Percentiles rank a stretch among this genome's conserved stretches.
phyloP scores from a whole-genome alignment of 2,113 vertebrate species.

The Tetrax tetrax region DNA sequence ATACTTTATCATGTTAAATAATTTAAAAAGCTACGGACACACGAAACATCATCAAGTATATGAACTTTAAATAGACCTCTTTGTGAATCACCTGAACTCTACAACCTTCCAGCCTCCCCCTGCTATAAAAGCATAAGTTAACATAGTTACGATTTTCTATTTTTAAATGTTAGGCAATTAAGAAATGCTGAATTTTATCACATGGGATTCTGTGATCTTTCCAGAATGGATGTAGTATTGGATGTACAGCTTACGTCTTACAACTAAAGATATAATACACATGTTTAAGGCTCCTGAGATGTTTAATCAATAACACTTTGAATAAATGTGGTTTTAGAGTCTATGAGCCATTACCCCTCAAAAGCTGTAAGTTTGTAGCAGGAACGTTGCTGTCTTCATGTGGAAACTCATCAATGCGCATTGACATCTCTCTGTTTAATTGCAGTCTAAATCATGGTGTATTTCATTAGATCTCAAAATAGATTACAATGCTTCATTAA shows the following conservation, averaged over 20 bases:
- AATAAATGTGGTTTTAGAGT: not conserved
- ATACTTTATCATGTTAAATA: not conserved
- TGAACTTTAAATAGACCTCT: not conserved
- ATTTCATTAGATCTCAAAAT: slow-evolving; percentile 70
- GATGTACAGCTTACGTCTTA: not conserved
- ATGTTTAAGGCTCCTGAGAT: not conserved
- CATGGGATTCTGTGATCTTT: not conserved
- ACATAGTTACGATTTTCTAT: not conserved
- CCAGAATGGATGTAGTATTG: not conserved
- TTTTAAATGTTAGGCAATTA: not conserved
- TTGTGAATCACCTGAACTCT: not conserved
- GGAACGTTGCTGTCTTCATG: not conserved
- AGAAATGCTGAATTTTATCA: not conserved
- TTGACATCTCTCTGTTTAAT: slow-evolving; percentile 63
- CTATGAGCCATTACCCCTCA: not conserved
- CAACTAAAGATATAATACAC: not conserved
- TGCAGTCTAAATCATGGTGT: slow-evolving; percentile 56
- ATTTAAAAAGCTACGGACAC: not conserved
- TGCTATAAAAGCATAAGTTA: not conserved
- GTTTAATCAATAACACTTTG: slow-evolving; percentile 17
- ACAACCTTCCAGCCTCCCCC: not conserved
- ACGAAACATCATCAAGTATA: not conserved
- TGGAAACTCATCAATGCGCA: slow-evolving; percentile 44
- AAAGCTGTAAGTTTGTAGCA: slow-evolving; percentile 5
- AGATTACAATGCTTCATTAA: slow-evolving; percentile 69